Evolutionary conservation across 2,888 invertebrate genomes (phyloP), one percentile per base, ranked within the genome.

Genomic region (Neoscelio sp.): DNA sequence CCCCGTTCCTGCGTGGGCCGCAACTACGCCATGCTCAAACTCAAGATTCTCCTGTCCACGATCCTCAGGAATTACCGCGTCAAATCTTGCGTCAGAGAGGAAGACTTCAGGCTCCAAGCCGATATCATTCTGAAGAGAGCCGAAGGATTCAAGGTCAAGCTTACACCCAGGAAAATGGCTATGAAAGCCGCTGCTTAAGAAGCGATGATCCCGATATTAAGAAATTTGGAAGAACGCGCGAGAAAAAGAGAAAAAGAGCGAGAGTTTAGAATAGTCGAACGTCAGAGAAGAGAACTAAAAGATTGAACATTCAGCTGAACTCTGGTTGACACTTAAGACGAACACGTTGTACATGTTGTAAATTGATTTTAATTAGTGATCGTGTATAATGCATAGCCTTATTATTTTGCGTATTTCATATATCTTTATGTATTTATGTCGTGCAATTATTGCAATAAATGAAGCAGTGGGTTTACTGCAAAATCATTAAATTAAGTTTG

Each of bases 1-100:
- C 95, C 96, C 0, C 92, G 96, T 79, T 95, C 95, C 83, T 96
- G 96, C 88, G 95, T 95, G 15, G 95, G 95, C 50, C 94, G 95
- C 35, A 95, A 95, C 91, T 95, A 95, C 88, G 95, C 95, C n/a
- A 93, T 95, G 92, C 89, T 95, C 62, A 95, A 95, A 87, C 91
- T 95, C 75, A 95, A 95, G 90, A 93, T 95, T 8, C 91, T 95
- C 0, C 91, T 95, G 0, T 93, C 95, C 0, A 95, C 95, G 2
- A 93, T 95, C 42, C 88, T 95, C 76, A 93, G 95, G 70, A 94
- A 94, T 88, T 95, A 92, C 90, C 92, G 92, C 67, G 90, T 94
- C 10, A 91, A 91, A 10, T 95, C 95, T 0, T 93, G 93, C 76
- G 87, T 94, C 17, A 92, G 93, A 50, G 95, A 95, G 85, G 90